phyloP scores from a whole-genome alignment of 2,888 invertebrate species.

The Toxonevra muliebris region DNA sequence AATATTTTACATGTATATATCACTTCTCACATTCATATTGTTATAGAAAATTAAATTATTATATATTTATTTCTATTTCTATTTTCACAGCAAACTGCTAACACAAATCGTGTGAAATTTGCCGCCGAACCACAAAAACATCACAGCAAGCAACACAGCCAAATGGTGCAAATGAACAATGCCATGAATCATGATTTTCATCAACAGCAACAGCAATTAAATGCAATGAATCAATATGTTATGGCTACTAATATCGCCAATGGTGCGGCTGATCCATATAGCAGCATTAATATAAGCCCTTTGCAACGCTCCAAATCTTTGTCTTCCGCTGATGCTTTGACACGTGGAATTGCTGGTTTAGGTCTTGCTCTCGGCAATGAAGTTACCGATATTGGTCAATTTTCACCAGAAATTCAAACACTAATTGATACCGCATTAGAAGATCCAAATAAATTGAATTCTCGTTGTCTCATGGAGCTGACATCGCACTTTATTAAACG shows the following conservation, averaged over 20 bases:
- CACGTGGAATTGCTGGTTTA: conserved; percentile 74
- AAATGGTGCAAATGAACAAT: conserved; percentile 44
- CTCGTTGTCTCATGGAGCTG: conserved; percentile 83
- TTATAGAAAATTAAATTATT: no score
- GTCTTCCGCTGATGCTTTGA: conserved; percentile 78
- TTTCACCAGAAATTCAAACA: conserved; percentile 77
- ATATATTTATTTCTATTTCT: conserved; percentile 2
- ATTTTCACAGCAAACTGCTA: conserved; percentile 47
- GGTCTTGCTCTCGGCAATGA: conserved; percentile 74
- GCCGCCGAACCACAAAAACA: conserved; percentile 63
- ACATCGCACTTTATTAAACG: conserved; percentile 83
- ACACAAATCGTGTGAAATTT: conserved; percentile 63
- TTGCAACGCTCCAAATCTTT: conserved; percentile 85
- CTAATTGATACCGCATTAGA: conserved; percentile 80
- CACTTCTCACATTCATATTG: no score
- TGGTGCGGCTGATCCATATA: conserved; percentile 52
- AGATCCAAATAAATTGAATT: conserved; percentile 82
- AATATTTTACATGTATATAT: conserved; percentile 72
- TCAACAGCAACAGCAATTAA: conserved; percentile 48
- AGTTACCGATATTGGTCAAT: conserved; percentile 79
- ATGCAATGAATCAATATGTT: conserved; percentile 43
- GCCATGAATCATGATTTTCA: conserved; percentile 44
- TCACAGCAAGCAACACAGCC: conserved; percentile 47
- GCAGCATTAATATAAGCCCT: conserved; percentile 50
- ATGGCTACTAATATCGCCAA: conserved; percentile 35